phyloP scores from a whole-genome alignment of 2,888 invertebrate species.

The Therioaphis trifolii region DNA sequence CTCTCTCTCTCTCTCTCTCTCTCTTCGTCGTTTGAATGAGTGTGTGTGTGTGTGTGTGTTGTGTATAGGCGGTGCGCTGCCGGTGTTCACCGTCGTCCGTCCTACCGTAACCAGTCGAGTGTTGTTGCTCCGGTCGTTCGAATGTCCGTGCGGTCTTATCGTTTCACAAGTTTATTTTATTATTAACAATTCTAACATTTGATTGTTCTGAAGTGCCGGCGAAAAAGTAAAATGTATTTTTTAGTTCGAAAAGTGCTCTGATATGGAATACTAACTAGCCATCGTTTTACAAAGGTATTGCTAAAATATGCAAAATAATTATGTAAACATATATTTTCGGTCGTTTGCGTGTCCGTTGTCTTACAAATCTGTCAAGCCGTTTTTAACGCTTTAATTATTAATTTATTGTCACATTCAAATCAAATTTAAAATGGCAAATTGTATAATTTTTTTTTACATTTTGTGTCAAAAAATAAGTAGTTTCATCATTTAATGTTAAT shows the following conservation, averaged over 20 bases:
- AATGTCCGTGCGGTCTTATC: conserved; percentile 11
- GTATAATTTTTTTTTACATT: not conserved
- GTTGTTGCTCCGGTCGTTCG: conserved; percentile 55
- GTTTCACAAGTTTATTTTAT: not conserved
- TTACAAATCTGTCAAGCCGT: conserved; percentile 55
- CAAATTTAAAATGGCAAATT: not conserved
- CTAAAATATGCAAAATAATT: not conserved
- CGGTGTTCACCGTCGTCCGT: conserved; percentile 59
- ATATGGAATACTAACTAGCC: conserved; percentile 23
- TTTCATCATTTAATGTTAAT: not conserved
- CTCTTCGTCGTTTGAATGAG: not conserved
- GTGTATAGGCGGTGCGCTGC: conserved; percentile 56
- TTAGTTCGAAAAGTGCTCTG: not conserved
- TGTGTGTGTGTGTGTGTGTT: conserved; percentile 12
- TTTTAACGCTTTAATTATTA: conserved; percentile 20
- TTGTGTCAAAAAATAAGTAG: not conserved
- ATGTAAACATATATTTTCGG: conserved; percentile 29
- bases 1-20: conserved; percentile 25
- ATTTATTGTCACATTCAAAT: not conserved
- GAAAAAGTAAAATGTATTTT: not conserved
- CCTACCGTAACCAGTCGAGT: conserved; percentile 63
- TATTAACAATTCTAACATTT: not conserved
- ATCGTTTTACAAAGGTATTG: conserved; percentile 22
- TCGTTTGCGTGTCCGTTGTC: conserved; percentile 58
- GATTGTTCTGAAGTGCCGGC: not conserved